Percentiles rank a stretch among this genome's conserved stretches.
These are phyloP conservation scores for Thelaira solivaga DNA, from an alignment of 2,888 invertebrate species.

Conservation along the genomic window DNA sequence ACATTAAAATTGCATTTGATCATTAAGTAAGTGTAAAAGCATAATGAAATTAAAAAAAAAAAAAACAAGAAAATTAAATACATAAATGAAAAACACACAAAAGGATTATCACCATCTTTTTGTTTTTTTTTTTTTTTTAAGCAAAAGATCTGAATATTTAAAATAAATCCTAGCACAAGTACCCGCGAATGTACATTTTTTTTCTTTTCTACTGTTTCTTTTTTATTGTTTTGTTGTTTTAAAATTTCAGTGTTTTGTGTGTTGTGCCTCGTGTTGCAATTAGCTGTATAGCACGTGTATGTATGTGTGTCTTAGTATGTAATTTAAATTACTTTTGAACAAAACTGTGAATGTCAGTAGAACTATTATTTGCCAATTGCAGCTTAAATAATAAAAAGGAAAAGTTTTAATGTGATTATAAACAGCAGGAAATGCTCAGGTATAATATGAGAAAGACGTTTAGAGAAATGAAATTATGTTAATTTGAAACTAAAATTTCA, in stretches of 20 bases:
- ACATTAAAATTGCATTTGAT: conserved; percentile 56
- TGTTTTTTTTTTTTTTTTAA: conserved; percentile 36
- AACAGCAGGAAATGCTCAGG: conserved; percentile 15
- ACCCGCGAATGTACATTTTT: background rate
- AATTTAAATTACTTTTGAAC: background rate
- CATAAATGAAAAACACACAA: conserved; percentile 27
- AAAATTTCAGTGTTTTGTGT: background rate
- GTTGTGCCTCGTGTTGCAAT: conserved; percentile 34
- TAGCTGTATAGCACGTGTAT: conserved; percentile 10
- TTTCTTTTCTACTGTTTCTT: background rate
- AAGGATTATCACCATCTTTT: conserved; percentile 53
- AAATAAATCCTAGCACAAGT: background rate
- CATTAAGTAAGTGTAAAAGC: conserved; percentile 22
- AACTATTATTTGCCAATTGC: conserved; percentile 36
- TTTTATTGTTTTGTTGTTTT: background rate
- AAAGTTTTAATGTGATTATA: conserved; percentile 16
- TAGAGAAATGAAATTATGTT: background rate
- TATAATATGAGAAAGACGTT: background rate
- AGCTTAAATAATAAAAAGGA: conserved; percentile 7
- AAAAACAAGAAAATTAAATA: background rate
- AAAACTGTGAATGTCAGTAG: conserved; percentile 12
- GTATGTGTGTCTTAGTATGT: background rate
- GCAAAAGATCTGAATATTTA: conserved; percentile 16
- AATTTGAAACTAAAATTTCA: background rate
- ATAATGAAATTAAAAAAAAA: too few species aligned